Conservation (phyloP, 2,113 vertebrate genomes). For the Hyla sarda region DNA sequence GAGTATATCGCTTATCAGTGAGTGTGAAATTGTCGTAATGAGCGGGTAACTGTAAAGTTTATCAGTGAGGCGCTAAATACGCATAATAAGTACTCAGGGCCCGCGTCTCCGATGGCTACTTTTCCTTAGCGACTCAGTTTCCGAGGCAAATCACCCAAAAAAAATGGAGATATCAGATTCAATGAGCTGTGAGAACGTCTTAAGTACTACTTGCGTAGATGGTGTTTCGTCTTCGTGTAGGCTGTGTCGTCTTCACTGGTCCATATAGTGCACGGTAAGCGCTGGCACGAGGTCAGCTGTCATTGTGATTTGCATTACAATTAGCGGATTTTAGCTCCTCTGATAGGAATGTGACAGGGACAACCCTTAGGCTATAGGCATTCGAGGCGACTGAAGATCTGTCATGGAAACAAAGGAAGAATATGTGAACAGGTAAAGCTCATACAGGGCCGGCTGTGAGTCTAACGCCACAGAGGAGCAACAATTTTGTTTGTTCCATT, state of each 20-base stretch:
- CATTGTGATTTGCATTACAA: slow-evolving; percentile 29
- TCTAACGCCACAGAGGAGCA: too few species aligned
- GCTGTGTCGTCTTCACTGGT: slow-evolving; percentile 28
- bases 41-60: slow-evolving; percentile 12
- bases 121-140: slow-evolving; percentile 14
- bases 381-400: neutral
- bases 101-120: slow-evolving; percentile 25
- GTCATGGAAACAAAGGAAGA: neutral
- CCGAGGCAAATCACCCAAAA: slow-evolving; percentile 27
- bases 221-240: neutral
- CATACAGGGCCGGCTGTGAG: too few species aligned
- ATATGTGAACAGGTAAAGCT: neutral
- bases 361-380: neutral
- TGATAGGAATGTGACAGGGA: neutral
- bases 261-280: slow-evolving; percentile 10
- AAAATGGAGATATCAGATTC: slow-evolving; percentile 14
- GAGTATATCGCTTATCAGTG: slow-evolving; percentile 24
- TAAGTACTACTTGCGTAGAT: slow-evolving; percentile 39
- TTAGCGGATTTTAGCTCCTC: neutral
- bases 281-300: neutral
- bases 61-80: slow-evolving; percentile 34
- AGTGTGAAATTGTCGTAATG: slow-evolving; percentile 33
- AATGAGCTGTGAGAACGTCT: slow-evolving; percentile 44
- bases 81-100: slow-evolving; percentile 26
- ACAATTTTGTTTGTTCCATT: neutral